Base-by-base conservation (phyloP, 2,797 vertebrate genomes). In the Pitangus sulphuratus region DNA sequence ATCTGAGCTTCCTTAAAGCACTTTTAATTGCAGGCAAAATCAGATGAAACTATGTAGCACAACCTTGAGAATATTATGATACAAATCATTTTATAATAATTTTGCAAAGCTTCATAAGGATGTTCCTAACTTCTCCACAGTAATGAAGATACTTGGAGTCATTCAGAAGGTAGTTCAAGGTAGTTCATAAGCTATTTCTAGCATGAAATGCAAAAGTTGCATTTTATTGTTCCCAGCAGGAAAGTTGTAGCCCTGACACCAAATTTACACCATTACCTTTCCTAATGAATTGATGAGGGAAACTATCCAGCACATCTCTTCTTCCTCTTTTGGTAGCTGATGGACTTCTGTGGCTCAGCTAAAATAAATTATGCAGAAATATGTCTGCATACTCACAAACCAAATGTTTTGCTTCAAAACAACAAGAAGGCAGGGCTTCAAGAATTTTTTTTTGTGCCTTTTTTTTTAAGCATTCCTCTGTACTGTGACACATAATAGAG, bases 401-500 rank as follows among this genome's bases (percentile, higher is more conserved):
- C 31, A 74, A 84, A 85, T 18, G 6, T 53, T 91, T 65, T 58
- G 72, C 56, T 62, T 78, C 28, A 71, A 91, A 86, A 30, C 13
- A 89, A 76, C 74, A 89, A 81, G 37, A 44, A 94, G 31, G 40
- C 22, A 18, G 30, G 60, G 69, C 74, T 84, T 88, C 70, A 9
- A 3, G 13, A 94, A 39, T 26, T 93, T 30, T 47, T 60, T 70
- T 75, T 50, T 20, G 45, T 57, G 19, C 15, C 5, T 4, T 57
- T 65, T 74, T 57, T 76, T 75, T 21, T 3, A 37, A 60, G 47
- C 47, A 90, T 35, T 68, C 78, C 66, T 95, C 66, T 75, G 66
- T 87, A 57, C 15, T 77, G 60, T 57, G 72, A 58, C 69, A 78
- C 54, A 76, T 97, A 97, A 97, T 84, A 37, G 22, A 68, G 64